phyloP scores from a whole-genome alignment of 2,113 vertebrate genomes.

The Oncorhynchus nerka region DNA sequence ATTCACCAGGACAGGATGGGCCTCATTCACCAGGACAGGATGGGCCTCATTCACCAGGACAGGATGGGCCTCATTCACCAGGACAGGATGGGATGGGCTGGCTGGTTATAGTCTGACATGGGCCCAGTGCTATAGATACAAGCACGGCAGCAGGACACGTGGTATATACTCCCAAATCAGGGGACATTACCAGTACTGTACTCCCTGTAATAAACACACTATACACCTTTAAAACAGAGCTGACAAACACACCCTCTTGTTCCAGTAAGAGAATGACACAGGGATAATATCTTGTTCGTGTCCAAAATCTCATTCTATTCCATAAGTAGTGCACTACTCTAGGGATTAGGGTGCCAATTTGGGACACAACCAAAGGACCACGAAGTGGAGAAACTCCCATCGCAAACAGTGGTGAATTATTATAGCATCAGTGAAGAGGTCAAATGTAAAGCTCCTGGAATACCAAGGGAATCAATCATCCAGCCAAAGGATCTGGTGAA shows the following conservation, averaged over 20 bases:
- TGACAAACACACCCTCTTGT: slow-evolving; percentile 56
- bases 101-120: background rate
- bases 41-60: too few species aligned
- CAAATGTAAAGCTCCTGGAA: slow-evolving; percentile 41
- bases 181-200: slow-evolving; percentile 52
- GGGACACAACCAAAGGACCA: background rate
- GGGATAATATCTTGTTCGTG: background rate
- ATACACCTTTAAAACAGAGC: slow-evolving; percentile 45
- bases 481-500: slow-evolving; percentile 47
- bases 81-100: too few species aligned
- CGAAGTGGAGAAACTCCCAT: slow-evolving; percentile 52
- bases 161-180: slow-evolving; percentile 39
- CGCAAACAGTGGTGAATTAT: slow-evolving; percentile 59
- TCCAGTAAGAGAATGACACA: slow-evolving; percentile 44
- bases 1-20: too few species aligned
- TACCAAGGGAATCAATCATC: slow-evolving; percentile 49
- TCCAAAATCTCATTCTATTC: too few species aligned
- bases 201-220: slow-evolving; percentile 63
- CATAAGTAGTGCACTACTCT: too few species aligned
- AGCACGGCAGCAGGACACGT: slow-evolving; percentile 14
- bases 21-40: too few species aligned
- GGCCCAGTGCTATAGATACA: slow-evolving; percentile 27
- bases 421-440: slow-evolving; percentile 49
- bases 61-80: too few species aligned
- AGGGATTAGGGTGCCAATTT: too few species aligned